A percentile compares a stretch with the other conserved stretches of the same genome.
These are phyloP conservation scores for Hippopotamyrus pictus DNA, from an alignment of 2,797 vertebrate species.

Conservation along the genomic window DNA sequence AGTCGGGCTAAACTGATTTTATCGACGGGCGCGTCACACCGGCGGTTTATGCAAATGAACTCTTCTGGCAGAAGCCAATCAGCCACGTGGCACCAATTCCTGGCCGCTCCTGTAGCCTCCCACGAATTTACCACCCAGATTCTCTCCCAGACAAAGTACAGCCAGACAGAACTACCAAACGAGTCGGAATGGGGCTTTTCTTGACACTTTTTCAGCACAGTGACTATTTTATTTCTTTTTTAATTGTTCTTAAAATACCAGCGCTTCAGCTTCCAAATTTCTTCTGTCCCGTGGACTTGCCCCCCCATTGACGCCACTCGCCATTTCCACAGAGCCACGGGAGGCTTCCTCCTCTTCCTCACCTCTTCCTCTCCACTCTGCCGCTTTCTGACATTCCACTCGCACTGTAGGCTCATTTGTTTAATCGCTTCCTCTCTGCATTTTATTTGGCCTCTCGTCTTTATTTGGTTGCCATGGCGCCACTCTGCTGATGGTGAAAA, in stretches of 20 bases:
- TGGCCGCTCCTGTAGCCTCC: not conserved
- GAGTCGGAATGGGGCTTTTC: not conserved
- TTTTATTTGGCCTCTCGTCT: not conserved
- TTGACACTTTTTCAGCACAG: not conserved
- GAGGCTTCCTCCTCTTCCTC: not conserved
- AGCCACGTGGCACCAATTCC: not conserved
- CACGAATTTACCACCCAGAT: not conserved
- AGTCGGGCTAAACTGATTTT: not conserved
- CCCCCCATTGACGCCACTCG: not conserved
- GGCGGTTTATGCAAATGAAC: not conserved
- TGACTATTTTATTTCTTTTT: not conserved
- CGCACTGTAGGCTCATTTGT: not conserved
- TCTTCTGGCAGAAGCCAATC: not conserved
- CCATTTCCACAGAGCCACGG: not conserved
- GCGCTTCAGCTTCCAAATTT: not conserved
- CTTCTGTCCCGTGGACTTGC: too few relatives aligned
- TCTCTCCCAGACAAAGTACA: not conserved
- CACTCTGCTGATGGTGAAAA: not conserved
- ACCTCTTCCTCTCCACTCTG: not conserved
- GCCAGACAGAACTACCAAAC: not conserved
- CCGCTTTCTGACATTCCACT: not conserved
- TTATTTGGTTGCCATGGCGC: conserved; percentile 12
- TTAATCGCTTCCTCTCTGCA: conserved; percentile 8
- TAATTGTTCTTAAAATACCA: not conserved
- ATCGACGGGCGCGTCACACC: not conserved